Base-by-base conservation (phyloP, 2,888 invertebrate species). In the Dryobotodes eremita region DNA sequence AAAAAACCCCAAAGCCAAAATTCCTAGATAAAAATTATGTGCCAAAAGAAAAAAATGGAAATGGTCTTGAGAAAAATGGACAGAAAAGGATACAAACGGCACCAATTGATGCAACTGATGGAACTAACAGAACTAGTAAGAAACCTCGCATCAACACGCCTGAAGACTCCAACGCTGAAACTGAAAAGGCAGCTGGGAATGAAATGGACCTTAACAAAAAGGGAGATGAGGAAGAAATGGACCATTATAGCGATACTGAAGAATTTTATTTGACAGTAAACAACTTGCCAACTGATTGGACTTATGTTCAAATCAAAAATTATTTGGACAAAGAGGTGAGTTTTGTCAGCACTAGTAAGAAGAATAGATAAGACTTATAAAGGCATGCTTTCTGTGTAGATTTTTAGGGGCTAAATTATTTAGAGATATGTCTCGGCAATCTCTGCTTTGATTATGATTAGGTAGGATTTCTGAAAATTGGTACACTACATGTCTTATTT, bases 321-420 rank as follows among this genome's bases (percentile, higher is more conserved):
- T 92, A 87, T 77, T 89, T 93, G 62, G 90, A 90, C 7, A 84
- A 88, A 53, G 84, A 89, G 89, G 93, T 92, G 77, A 68, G 89
- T 77, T 57, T 55, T 68, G 42, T 50, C 10, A 23, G 36, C 26
- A 53, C 5, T 36, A 57, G 13, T 53, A 50, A 26, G 31, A 50
- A 48, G 7, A 20, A 50, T 15, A 1, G 0, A 23, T 69, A 50
- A 23, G 11, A 17, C 17, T 23, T 53, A 5, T 42, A 42, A 48
- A 15, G 10, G 23, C 1, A 0, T 53, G 17, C 23, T 53, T 55
- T 55, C 23, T 69, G 10, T 10, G 17, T 69, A 36, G 23, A 53
- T 10, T 69, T 31, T 2, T 31, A 31, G 23, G 31, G 10, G 5
- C 3, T 31, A 31, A 6, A 55, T 36, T 17, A 36, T 70, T 36